phyloP scores from a whole-genome alignment of 2,113 vertebrate genomes.

The Brachirus orientalis region DNA sequence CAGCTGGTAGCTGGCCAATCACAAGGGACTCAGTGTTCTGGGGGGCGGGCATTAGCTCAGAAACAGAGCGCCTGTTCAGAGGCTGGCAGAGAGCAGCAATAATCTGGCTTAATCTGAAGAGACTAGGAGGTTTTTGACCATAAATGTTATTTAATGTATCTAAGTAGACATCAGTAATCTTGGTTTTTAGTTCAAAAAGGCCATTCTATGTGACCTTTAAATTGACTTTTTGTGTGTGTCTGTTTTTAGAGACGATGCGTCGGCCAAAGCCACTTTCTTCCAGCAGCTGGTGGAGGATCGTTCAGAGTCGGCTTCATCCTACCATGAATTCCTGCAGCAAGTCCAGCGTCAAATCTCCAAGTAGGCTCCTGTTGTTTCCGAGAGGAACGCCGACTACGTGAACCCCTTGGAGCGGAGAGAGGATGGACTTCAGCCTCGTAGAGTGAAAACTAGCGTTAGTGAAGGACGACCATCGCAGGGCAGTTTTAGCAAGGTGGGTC shows the following conservation, averaged over 20 bases:
- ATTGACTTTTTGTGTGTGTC: background rate
- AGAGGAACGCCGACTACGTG: background rate
- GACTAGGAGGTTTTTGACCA: too few relatives aligned
- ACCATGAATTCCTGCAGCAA: conserved; percentile 94
- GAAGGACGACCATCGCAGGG: conserved; percentile 22
- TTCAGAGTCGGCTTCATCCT: conserved; percentile 91
- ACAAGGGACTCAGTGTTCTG: too few relatives aligned
- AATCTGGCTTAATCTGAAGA: too few relatives aligned
- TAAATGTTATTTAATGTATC: too few relatives aligned
- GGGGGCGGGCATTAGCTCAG: too few relatives aligned
- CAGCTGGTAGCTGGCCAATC: too few relatives aligned
- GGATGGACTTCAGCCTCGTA: conserved; percentile 9
- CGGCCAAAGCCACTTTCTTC: conserved; percentile 88
- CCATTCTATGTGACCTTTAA: too few relatives aligned
- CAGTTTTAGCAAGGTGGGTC: conserved; percentile 15
- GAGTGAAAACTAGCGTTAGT: conserved; percentile 32
- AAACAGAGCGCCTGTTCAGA: too few relatives aligned
- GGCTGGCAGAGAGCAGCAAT: too few relatives aligned
- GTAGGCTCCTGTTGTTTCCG: conserved; percentile 56
- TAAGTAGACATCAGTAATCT: too few relatives aligned
- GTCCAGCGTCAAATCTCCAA: conserved; percentile 94
- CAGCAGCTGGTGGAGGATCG: conserved; percentile 94
- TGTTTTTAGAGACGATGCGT: conserved; percentile 88
- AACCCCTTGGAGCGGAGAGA: background rate
- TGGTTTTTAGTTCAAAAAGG: too few relatives aligned